phyloP scores from a whole-genome alignment of 1,140 invertebrate species.

The Caenorhabditis tropicalis region DNA sequence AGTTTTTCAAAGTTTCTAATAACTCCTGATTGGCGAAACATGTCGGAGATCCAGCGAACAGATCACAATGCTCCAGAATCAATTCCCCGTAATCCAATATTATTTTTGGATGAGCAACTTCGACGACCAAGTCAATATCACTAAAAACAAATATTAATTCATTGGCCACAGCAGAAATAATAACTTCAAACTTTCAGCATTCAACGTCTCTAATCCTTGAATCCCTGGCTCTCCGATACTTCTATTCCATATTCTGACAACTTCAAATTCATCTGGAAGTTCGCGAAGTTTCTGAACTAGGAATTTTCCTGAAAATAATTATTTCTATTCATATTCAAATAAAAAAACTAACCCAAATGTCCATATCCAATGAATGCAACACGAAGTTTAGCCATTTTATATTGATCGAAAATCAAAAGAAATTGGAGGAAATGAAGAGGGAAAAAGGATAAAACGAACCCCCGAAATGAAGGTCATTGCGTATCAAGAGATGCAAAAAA shows the following conservation, averaged over 20 bases:
- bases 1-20: constrained; percentile 67
- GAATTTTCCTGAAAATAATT: constrained; percentile 74
- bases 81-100: constrained; percentile 73
- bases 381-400: constrained; percentile 54
- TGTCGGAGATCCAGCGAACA: constrained; percentile 77
- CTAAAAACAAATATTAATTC: constrained; percentile 53
- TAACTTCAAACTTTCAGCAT: constrained; percentile 73
- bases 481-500: not conserved
- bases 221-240: constrained; percentile 67
- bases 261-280: constrained; percentile 69
- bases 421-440: not conserved
- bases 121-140: constrained; percentile 76
- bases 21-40: constrained; percentile 74
- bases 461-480: constrained; percentile 56
- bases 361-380: constrained; percentile 76
- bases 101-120: constrained; percentile 77
- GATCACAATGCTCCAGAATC: constrained; percentile 74
- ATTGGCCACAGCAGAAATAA: not conserved
- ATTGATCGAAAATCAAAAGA: not conserved
- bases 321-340: constrained; percentile 55
- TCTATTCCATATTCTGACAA: constrained; percentile 77
- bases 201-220: constrained; percentile 68
- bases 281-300: constrained; percentile 73
- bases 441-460: not conserved
- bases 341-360: constrained; percentile 73